Percentiles rank a stretch among this genome's conserved stretches.
These are phyloP conservation scores for Drosophila santomea DNA, from an alignment of 1,140 invertebrate genomes.

Conservation along the genomic window DNA sequence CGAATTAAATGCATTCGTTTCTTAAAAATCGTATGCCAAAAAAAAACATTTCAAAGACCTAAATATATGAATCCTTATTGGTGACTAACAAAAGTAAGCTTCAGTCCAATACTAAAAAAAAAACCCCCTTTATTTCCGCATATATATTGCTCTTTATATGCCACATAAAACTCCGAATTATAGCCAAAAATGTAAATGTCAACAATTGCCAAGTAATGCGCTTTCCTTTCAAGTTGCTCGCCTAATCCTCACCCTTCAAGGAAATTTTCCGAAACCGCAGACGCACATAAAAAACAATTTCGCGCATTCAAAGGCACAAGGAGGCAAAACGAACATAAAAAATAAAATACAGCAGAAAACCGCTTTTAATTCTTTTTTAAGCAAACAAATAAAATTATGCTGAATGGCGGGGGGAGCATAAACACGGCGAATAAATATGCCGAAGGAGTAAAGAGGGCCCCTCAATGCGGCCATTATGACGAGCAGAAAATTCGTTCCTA, in stretches of 20 bases:
- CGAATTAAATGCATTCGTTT: too few species aligned
- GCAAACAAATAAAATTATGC: conserved; percentile 83
- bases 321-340: conserved; percentile 32
- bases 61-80: too few species aligned
- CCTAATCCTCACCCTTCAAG: not conserved
- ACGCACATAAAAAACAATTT: conserved; percentile 76
- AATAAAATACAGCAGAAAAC: conserved; percentile 55
- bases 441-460: conserved; percentile 24
- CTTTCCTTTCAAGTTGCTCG: conserved; percentile 32
- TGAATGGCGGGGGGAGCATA: conserved; percentile 45
- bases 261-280: conserved; percentile 49
- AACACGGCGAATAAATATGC: conserved; percentile 74
- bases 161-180: conserved; percentile 43
- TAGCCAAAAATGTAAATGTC: conserved; percentile 70
- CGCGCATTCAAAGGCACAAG: conserved; percentile 42
- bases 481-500: conserved; percentile 46
- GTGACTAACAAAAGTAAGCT: not conserved
- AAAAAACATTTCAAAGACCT: too few species aligned
- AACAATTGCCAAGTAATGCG: conserved; percentile 59
- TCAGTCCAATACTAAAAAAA: not conserved
- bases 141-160: conserved; percentile 45
- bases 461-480: conserved; percentile 70
- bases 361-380: conserved; percentile 82
- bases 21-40: too few species aligned
- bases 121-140: conserved; percentile 1